These are phyloP conservation scores for Chaetoderma sp. DNA, from an alignment of 2,888 invertebrate species.

Conservation along the genomic window DNA sequence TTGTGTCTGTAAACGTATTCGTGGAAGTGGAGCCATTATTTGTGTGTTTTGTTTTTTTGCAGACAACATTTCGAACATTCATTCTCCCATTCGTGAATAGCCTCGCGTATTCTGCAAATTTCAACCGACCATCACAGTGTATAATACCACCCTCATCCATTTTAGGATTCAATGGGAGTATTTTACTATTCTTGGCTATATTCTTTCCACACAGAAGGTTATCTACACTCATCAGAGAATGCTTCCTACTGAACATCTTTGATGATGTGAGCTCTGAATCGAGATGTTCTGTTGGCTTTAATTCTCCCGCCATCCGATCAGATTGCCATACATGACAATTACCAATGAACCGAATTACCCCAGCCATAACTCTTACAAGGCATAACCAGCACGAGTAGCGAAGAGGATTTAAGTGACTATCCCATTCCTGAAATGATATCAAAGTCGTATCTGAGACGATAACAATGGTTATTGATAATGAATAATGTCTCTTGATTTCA, in stretches of 20 bases:
- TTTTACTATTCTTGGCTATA: neutral
- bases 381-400: neutral
- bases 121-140: neutral
- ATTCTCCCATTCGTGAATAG: neutral
- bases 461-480: neutral
- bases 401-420: neutral
- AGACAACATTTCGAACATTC: constrained; percentile 1
- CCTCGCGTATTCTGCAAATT: constrained; percentile 11
- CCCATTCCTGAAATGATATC: neutral
- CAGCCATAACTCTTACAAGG: constrained; percentile 1
- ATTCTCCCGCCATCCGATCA: neutral
- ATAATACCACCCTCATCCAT: constrained; percentile 5
- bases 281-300: neutral
- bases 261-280: constrained; percentile 3
- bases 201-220: neutral
- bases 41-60: constrained; percentile 1
- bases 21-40: constrained; percentile 23
- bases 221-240: constrained; percentile 2
- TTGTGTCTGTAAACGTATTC: neutral
- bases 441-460: neutral
- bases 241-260: constrained; percentile 5
- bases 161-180: constrained; percentile 2
- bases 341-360: constrained; percentile 6
- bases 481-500: neutral
- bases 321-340: neutral